Evolutionary conservation across 2,797 vertebrate species (phyloP).

Genomic region (Odontamblyopus rebecca): DNA sequence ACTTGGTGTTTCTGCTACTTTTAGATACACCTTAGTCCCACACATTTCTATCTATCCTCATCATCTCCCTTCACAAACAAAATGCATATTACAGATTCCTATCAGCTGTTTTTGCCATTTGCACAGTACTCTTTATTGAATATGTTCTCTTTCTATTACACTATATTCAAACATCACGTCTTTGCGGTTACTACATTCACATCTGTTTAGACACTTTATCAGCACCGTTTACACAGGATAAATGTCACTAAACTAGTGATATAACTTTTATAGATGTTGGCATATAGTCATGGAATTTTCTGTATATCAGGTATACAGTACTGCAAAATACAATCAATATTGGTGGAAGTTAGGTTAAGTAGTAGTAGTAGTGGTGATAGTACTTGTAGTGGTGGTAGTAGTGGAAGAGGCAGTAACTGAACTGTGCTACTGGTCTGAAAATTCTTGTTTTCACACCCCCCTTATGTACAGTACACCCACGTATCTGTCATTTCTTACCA

Average conservation of each 20-base stretch:
- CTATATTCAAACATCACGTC: neutral
- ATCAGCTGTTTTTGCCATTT: neutral
- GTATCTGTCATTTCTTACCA: too few species aligned
- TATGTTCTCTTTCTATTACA: neutral
- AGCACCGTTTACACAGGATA: neutral
- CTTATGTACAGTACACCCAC: too few species aligned
- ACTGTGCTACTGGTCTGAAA: too few species aligned
- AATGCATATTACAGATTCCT: conserved; percentile 9
- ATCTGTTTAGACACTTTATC: neutral
- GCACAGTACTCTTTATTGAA: neutral
- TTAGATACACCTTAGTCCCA: conserved; percentile 19
- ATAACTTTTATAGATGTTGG: neutral
- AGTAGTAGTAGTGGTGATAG: neutral
- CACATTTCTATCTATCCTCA: conserved; percentile 14
- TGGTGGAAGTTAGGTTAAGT: neutral
- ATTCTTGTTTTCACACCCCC: too few species aligned
- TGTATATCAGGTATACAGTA: neutral
- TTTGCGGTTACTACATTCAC: too few species aligned
- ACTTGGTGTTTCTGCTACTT: conserved; percentile 16
- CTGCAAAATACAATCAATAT: neutral
- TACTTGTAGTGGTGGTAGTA: too few species aligned
- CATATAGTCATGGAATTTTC: neutral
- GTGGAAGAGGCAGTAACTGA: too few species aligned
- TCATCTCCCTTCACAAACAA: conserved; percentile 6
- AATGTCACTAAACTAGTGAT: neutral